These are phyloP conservation scores for Synanthedon tipuliformis DNA, from an alignment of 2,888 invertebrate genomes.

Conservation along the genomic window DNA sequence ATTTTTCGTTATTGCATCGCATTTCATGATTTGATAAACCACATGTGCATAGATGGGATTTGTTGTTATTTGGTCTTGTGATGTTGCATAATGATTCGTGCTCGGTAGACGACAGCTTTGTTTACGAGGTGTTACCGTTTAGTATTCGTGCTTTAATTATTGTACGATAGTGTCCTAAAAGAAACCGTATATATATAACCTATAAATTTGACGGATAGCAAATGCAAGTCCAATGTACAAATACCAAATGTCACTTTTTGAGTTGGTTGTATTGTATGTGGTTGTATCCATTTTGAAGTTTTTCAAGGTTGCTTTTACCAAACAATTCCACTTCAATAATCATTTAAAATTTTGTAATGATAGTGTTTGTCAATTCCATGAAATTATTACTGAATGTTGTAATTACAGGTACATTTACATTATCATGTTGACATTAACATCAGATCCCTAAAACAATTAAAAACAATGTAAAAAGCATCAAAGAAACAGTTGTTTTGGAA, in stretches of 20 bases:
- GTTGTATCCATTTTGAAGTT: slow-evolving; percentile 27
- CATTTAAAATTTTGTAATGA: slow-evolving; percentile 16
- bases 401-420: background rate
- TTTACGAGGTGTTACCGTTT: slow-evolving; percentile 18
- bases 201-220: slow-evolving; percentile 52
- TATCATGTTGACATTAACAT: background rate
- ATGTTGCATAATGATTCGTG: slow-evolving; percentile 41
- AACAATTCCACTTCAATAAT: slow-evolving; percentile 12
- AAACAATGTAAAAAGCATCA: background rate
- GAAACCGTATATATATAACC: slow-evolving; percentile 36
- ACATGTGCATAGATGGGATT: slow-evolving; percentile 57
- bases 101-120: slow-evolving; percentile 30
- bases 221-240: slow-evolving; percentile 55
- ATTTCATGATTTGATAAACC: slow-evolving; percentile 57
- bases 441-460: background rate
- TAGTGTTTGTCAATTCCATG: background rate
- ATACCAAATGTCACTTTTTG: slow-evolving; percentile 29
- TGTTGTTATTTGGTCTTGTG: slow-evolving; percentile 53
- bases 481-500: too few species aligned
- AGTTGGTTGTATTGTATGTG: too few species aligned
- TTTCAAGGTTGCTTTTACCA: slow-evolving; percentile 36
- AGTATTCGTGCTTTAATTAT: slow-evolving; percentile 17
- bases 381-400: background rate
- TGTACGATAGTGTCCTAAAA: slow-evolving; percentile 19
- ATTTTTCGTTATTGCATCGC: slow-evolving; percentile 50